Conservation (phyloP, 2,797 vertebrate species). For the Nasua narica region DNA sequence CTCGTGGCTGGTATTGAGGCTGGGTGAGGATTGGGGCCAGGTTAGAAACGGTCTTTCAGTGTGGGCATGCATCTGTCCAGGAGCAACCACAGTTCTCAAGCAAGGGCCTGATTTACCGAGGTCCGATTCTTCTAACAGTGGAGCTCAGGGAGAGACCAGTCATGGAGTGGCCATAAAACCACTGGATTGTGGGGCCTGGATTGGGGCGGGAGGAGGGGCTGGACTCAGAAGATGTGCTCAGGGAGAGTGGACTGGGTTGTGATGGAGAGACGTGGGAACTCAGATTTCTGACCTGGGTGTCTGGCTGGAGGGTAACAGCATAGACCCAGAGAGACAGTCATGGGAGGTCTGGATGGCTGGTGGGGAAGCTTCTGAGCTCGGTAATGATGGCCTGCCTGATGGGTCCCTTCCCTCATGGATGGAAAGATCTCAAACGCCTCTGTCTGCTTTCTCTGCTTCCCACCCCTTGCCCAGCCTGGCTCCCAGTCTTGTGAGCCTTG, state of each 20-base stretch:
- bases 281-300: too few relatives aligned
- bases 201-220: not conserved
- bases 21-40: not conserved
- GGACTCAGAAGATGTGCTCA: not conserved
- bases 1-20: not conserved
- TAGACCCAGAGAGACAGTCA: not conserved
- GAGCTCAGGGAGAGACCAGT: not conserved
- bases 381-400: not conserved
- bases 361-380: not conserved
- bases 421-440: not conserved
- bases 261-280: not conserved
- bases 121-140: not conserved
- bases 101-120: not conserved
- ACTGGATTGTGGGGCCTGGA: too few relatives aligned
- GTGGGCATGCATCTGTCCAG: not conserved
- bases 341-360: too few relatives aligned
- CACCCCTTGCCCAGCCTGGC: not conserved
- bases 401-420: not conserved
- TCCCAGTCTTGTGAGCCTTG: not conserved
- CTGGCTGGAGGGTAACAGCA: not conserved
- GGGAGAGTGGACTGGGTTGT: not conserved
- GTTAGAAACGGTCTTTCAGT: too few relatives aligned
- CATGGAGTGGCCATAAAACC: not conserved
- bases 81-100: not conserved
- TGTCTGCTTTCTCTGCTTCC: not conserved